Evolutionary conservation across 2,797 vertebrate genomes (phyloP), one percentile per base, ranked within the genome.

Genomic region (Champsocephalus esox): DNA sequence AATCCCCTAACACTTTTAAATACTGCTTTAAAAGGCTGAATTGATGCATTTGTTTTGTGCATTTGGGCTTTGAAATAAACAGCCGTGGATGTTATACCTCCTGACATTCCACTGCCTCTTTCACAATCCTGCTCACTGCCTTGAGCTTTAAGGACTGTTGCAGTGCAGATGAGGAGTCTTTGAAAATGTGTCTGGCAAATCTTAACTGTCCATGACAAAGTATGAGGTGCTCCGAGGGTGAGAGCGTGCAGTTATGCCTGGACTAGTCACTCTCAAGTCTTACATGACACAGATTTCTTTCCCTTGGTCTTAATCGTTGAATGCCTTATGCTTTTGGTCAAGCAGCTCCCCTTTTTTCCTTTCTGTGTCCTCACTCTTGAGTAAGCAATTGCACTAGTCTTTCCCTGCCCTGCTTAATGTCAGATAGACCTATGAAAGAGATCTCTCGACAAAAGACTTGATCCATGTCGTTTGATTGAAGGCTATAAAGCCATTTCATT

Each of bases 181-280:
- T 85, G 52, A 85, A 89, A 81, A 76, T 48, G 64, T 77, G 66
- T 81, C 84, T 88, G 82, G 82, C 38, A 83, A 73, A 82, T 88
- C 73, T 80, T 81, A 83, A 77, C 69, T 0, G 34, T 69, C 64
- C 56, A 41, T 82, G 78, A 83, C 66, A 81, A 82, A 82, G 63
- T 51, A 56, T 10, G 58, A 51, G 16, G 69, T 51, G 72, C 49
- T 62, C 28, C 3, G 41, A 62, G 45, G 46, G 72, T 48, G 64
- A 61, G 52, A 57, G 73, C 8, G 16, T 86, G 75, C 66, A 60
- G 58, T 38, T 79, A 19, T 59, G 75, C 45, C 41, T 63, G 50
- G 14, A 60, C 60, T 13, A 52, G 67, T 75, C 60, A 55, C 58
- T 32, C 44, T 73, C 1, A 38, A 76, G 45, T 55, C 62, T 66